Percentiles rank a stretch among this genome's conserved stretches.
These are phyloP conservation scores for Meteorus colon DNA, from an alignment of 2,888 invertebrate genomes.

Conservation along the genomic window DNA sequence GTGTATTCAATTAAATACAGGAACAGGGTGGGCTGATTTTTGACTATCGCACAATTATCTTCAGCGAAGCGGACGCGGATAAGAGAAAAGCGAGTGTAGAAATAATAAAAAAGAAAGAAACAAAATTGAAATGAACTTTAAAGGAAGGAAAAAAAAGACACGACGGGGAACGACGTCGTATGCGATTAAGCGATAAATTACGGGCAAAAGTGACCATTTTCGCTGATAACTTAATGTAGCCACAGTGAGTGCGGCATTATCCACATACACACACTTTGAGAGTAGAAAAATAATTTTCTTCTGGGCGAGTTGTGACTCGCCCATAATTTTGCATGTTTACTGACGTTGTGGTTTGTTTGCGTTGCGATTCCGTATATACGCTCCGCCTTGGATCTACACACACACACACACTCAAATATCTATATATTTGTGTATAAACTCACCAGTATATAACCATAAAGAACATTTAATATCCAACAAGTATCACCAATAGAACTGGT, in stretches of 20 bases:
- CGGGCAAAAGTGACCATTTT: conserved; percentile 52
- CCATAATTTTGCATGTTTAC: conserved; percentile 53
- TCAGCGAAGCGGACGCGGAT: background rate
- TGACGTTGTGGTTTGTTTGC: conserved; percentile 52
- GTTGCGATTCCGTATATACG: conserved; percentile 34
- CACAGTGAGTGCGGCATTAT: conserved; percentile 40
- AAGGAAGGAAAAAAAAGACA: background rate
- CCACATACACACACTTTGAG: conserved; percentile 6
- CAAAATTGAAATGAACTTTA: conserved; percentile 15
- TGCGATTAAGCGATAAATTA: conserved; percentile 56
- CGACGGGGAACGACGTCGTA: conserved; percentile 30
- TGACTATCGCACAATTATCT: conserved; percentile 31
- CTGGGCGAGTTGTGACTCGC: conserved; percentile 42
- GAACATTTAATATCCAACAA: conserved; percentile 13
- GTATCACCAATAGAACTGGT: conserved; percentile 6
- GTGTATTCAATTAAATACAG: conserved; percentile 26
- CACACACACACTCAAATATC: conserved; percentile 42
- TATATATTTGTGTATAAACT: conserved; percentile 24
- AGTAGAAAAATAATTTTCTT: conserved; percentile 50
- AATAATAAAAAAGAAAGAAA: conserved; percentile 20
- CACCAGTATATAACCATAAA: conserved; percentile 41
- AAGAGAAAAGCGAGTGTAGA: background rate
- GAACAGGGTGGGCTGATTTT: conserved; percentile 34
- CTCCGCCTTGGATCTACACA: conserved; percentile 47
- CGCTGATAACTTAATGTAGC: conserved; percentile 54